A percentile compares a stretch with the other conserved stretches of the same genome.
Conservation (phyloP, 2,113 vertebrate species). For the Talpa occidentalis region DNA sequence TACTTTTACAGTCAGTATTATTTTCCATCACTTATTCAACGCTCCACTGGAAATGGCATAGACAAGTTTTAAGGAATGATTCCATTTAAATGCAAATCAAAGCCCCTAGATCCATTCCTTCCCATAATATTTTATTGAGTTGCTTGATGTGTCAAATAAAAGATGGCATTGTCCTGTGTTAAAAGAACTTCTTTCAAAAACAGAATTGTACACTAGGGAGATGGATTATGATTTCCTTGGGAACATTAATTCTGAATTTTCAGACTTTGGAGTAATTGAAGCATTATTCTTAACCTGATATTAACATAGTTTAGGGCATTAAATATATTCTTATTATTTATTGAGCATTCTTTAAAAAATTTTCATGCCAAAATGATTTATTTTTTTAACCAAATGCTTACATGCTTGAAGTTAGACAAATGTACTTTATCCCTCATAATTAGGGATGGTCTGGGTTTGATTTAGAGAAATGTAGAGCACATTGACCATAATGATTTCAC, state of each 20-base stretch:
- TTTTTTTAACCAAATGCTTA: conserved; percentile 26
- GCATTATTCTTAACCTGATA: conserved; percentile 26
- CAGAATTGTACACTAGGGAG: neutral
- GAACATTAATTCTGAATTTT: conserved; percentile 54
- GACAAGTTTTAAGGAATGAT: conserved; percentile 25
- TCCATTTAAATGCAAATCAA: conserved; percentile 48
- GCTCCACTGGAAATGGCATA: neutral
- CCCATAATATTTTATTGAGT: conserved; percentile 42
- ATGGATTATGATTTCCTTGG: conserved; percentile 27
- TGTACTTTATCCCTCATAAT: neutral
- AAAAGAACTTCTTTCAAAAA: conserved; percentile 59
- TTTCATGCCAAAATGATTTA: conserved; percentile 19
- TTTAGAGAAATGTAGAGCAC: neutral
- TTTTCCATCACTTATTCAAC: conserved; percentile 28
- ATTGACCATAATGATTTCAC: neutral
- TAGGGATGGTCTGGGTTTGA: neutral
- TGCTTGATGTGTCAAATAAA: conserved; percentile 47
- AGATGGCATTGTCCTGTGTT: conserved; percentile 48
- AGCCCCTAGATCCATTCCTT: conserved; percentile 11
- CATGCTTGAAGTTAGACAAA: conserved; percentile 43
- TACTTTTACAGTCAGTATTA: conserved; percentile 39
- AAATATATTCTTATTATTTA: conserved; percentile 39
- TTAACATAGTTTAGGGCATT: conserved; percentile 2
- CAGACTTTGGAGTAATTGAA: conserved; percentile 39
- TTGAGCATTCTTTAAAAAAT: conserved; percentile 13